phyloP scores from a whole-genome alignment of 2,113 vertebrate species.

The Nematolebias whitei region DNA sequence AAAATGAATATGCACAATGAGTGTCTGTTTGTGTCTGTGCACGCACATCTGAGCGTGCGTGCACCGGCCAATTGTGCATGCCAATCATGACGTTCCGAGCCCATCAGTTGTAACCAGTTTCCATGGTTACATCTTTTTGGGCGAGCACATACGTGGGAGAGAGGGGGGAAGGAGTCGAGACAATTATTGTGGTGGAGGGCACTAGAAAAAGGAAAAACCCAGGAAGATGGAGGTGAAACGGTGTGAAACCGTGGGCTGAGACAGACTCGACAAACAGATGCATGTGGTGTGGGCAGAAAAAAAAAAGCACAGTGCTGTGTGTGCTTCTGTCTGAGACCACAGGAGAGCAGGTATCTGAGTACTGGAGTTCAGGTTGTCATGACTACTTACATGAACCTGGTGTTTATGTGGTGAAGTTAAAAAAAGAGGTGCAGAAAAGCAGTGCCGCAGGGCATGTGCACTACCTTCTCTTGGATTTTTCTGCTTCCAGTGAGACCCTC shows the following conservation, averaged over 20 bases:
- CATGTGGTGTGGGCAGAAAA: neutral
- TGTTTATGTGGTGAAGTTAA: neutral
- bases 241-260: conserved; percentile 51
- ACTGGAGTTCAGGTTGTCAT: conserved; percentile 12
- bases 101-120: conserved; percentile 83
- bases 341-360: conserved; percentile 4
- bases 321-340: neutral
- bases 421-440: conserved; percentile 2
- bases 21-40: conserved; percentile 6
- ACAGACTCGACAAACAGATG: conserved; percentile 38
- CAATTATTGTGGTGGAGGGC: conserved; percentile 59
- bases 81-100: conserved; percentile 66
- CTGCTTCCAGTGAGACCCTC: conserved; percentile 51
- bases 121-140: conserved; percentile 78
- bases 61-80: conserved; percentile 61
- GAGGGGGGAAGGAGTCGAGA: conserved; percentile 54
- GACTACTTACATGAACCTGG: conserved; percentile 9
- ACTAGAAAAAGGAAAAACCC: conserved; percentile 63
- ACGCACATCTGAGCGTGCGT: neutral
- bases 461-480: conserved; percentile 39
- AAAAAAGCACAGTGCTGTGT: neutral
- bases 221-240: conserved; percentile 46
- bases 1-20: conserved; percentile 56
- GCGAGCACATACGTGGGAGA: conserved; percentile 69
- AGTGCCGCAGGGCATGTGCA: conserved; percentile 21